Evolutionary conservation across 1,140 invertebrate genomes (phyloP).

Genomic region (Agrilus planipennis): DNA sequence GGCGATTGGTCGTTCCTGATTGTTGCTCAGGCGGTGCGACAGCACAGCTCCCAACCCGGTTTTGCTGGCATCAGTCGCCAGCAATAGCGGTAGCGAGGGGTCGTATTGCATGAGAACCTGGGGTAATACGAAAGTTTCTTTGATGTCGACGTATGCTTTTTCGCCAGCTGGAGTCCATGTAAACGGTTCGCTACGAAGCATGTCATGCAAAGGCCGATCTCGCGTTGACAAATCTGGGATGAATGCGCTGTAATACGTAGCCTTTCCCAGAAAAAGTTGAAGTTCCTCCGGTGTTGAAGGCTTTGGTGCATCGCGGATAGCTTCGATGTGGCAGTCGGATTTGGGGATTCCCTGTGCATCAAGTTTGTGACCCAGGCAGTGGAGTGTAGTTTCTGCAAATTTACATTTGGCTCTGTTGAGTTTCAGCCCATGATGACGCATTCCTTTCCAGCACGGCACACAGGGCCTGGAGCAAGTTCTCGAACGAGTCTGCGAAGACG

Average conservation of each 20-base stretch:
- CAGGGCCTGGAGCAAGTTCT: too few relatives aligned
- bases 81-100: background rate
- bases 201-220: background rate
- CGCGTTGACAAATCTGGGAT: background rate
- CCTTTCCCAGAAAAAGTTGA: background rate
- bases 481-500: too few relatives aligned
- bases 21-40: conserved; percentile 5
- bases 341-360: too few relatives aligned
- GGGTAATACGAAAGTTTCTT: background rate
- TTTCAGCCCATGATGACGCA: too few relatives aligned
- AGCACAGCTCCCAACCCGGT: conserved; percentile 9
- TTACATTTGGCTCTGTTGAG: too few relatives aligned
- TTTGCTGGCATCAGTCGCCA: conserved; percentile 23
- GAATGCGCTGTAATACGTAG: background rate
- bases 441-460: too few relatives aligned
- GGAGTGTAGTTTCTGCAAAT: too few relatives aligned
- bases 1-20: conserved; percentile 19
- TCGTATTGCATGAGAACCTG: background rate
- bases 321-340: too few relatives aligned
- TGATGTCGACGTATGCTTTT: background rate
- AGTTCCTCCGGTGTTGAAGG: too few relatives aligned
- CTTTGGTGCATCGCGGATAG: too few relatives aligned
- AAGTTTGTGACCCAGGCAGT: too few relatives aligned
- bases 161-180: background rate
- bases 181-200: background rate